phyloP scores from a whole-genome alignment of 2,888 invertebrate species.

The Ischnura elegans region DNA sequence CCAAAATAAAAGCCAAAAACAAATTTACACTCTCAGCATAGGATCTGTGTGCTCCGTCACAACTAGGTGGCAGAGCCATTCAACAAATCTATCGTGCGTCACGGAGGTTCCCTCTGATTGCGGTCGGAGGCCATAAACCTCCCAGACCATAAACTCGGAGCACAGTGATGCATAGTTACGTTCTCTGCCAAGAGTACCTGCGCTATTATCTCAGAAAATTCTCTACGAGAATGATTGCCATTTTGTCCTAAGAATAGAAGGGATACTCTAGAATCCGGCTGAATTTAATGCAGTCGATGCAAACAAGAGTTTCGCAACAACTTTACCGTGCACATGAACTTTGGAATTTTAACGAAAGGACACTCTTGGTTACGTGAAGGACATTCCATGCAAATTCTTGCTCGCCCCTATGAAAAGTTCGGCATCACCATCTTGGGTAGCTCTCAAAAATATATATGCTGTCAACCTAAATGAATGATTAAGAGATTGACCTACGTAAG shows the following conservation, averaged over 20 bases:
- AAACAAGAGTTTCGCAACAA: not conserved
- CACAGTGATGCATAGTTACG: not conserved
- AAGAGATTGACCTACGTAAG: too few species aligned
- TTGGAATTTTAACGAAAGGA: too few species aligned
- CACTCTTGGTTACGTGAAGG: too few species aligned
- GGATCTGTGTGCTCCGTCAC: too few species aligned
- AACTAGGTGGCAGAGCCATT: not conserved
- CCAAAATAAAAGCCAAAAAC: too few species aligned
- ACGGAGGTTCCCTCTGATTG: not conserved
- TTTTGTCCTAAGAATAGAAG: not conserved
- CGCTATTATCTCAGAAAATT: not conserved
- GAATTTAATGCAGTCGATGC: not conserved
- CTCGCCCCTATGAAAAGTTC: too few species aligned
- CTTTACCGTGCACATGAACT: not conserved
- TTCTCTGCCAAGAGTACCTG: not conserved
- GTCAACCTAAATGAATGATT: too few species aligned
- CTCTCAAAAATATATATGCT: too few species aligned
- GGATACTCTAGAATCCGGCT: not conserved
- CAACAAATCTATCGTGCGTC: not conserved
- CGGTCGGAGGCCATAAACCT: not conserved
- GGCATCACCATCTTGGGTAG: too few species aligned
- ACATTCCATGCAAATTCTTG: too few species aligned
- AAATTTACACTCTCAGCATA: not conserved
- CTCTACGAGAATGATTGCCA: not conserved
- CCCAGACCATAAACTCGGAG: not conserved